Evolutionary conservation across 37 sponge, comb jelly and placozoan species (phyloP), one percentile per base, ranked within the genome.

Genomic region (Chondrilla cf. caribensis): DNA sequence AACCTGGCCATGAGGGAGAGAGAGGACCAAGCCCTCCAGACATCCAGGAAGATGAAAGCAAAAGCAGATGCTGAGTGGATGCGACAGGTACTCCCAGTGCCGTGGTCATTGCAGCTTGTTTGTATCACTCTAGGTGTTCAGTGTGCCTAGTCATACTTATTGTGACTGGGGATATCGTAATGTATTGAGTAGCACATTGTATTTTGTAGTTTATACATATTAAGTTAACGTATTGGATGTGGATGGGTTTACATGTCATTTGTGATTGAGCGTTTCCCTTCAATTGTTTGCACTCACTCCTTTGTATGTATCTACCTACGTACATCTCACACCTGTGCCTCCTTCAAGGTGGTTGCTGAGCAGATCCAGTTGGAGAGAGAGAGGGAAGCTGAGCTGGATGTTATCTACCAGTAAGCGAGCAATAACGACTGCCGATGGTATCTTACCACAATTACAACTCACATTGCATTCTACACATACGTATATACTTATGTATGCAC

Each of bases 301-400:
- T 26, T 19, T 62, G 64, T 62, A 26, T 15, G 64, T 62, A 26
- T 62, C 4, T 62, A 26, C 29, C 18, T 62, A 26, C 51, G 11
- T 47, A 47, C 51, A 47, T 47, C 6, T 6, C 15, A 26, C 29
- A 26, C 29, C 6, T 15, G 64, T 62, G 15, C 64, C 18, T 62
- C 33, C 14, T 43, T 0, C 11, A 70, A 96, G 94, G 88, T 96
- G 32, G 83, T 97, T 25, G 81, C 79, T 24, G 87, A 97, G 33
- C 97, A 97, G 84, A 68, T 97, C 70, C 47, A 83, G 68, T 59
- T 97, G 78, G 97, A 97, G 84, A 89, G 83, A 58, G 82, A 87
- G 55, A 84, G 95, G 77, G 95, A 97, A 37, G 87, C 87, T n/a
- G 93, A 97, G 67, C 70, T 97, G 83, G 95, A 97, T 24, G 7